phyloP scores from a whole-genome alignment of 2,888 invertebrate species.

The Melolontha melolontha region DNA sequence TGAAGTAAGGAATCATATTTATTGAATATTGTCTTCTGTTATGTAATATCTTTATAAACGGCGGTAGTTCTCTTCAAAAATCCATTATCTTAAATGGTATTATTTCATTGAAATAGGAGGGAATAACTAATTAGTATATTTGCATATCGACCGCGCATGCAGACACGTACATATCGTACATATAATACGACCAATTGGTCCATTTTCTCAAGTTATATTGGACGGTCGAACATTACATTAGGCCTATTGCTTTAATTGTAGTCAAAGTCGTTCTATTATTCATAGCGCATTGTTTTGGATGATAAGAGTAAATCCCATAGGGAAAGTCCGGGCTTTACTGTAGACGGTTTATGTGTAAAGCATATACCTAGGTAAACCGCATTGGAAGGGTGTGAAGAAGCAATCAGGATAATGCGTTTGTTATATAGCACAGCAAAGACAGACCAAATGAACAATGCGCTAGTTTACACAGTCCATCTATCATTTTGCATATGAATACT shows the following conservation, averaged over 20 bases:
- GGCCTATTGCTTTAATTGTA: slow-evolving; percentile 31
- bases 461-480: slow-evolving; percentile 8
- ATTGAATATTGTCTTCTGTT: too few species aligned
- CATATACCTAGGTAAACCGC: slow-evolving; percentile 28
- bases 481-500: slow-evolving; percentile 9
- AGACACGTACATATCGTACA: slow-evolving; percentile 4
- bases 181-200: neutral
- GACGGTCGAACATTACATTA: slow-evolving; percentile 18
- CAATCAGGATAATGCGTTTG: slow-evolving; percentile 32
- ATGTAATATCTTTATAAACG: too few species aligned
- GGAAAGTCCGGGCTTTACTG: slow-evolving; percentile 2
- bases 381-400: slow-evolving; percentile 26
- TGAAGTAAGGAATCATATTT: too few species aligned
- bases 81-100: too few species aligned
- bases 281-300: slow-evolving; percentile 35
- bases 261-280: slow-evolving; percentile 35
- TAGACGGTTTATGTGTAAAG: neutral
- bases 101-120: too few species aligned
- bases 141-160: neutral
- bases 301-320: slow-evolving; percentile 28
- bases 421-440: slow-evolving; percentile 2
- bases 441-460: slow-evolving; percentile 33
- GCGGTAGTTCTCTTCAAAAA: too few species aligned
- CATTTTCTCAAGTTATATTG: neutral
- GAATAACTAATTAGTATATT: too few species aligned